phyloP scores from a whole-genome alignment of 2,797 vertebrate genomes.

The Pampus argenteus region DNA sequence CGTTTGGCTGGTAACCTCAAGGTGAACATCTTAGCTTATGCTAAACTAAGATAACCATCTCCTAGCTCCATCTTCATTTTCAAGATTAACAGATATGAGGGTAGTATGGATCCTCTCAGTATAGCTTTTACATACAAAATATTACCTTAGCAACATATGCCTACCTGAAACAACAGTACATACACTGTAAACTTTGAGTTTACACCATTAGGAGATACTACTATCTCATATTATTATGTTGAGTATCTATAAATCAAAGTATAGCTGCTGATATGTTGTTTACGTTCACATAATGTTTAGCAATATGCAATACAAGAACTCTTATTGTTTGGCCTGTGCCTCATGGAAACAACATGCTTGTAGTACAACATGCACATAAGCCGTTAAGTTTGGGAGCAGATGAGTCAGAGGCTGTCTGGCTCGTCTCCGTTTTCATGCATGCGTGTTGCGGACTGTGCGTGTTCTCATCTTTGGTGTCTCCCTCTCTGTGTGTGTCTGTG shows the following conservation, averaged over 20 bases:
- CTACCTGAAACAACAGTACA: too few species aligned
- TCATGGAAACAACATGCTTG: constrained; percentile 20
- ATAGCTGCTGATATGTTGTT: not conserved
- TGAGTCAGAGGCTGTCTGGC: constrained; percentile 41
- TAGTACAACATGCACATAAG: constrained; percentile 7
- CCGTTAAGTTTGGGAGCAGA: constrained; percentile 15
- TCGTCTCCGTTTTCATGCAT: constrained; percentile 24
- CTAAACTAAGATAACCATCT: too few species aligned
- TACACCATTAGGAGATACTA: not conserved
- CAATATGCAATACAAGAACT: not conserved
- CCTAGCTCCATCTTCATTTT: too few species aligned
- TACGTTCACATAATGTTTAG: not conserved
- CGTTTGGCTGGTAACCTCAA: too few species aligned
- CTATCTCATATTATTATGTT: not conserved
- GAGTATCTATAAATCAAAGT: not conserved
- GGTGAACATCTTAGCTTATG: too few species aligned
- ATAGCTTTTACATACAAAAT: too few species aligned
- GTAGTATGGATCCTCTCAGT: too few species aligned
- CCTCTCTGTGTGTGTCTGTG: not conserved
- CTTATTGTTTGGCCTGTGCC: not conserved
- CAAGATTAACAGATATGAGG: too few species aligned
- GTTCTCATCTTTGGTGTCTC: constrained; percentile 35
- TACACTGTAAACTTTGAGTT: too few species aligned
- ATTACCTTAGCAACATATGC: too few species aligned
- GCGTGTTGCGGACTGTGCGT: constrained; percentile 21